Evolutionary conservation across 2,888 invertebrate genomes (phyloP).

Genomic region (Platerodrilus igneus): DNA sequence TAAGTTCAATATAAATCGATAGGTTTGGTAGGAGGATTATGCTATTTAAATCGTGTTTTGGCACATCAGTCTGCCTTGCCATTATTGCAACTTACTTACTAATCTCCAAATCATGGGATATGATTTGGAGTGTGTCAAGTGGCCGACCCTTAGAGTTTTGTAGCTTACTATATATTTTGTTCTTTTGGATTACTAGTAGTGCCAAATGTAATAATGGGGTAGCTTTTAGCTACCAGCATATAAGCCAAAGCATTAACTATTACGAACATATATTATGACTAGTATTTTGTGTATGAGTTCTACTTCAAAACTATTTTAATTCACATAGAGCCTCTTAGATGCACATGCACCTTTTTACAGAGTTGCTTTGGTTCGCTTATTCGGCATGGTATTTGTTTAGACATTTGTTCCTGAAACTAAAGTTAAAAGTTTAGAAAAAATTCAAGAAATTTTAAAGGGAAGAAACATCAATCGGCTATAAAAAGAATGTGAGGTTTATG

Average conservation of each 20-base stretch:
- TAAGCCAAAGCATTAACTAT: conserved; percentile 38
- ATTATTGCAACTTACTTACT: conserved; percentile 30
- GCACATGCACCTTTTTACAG: conserved; percentile 36
- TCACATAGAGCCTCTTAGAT: conserved; percentile 33
- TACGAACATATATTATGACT: conserved; percentile 35
- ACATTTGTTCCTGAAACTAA: conserved; percentile 39
- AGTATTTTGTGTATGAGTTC: conserved; percentile 30
- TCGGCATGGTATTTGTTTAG: conserved; percentile 34
- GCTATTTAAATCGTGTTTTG: conserved; percentile 50
- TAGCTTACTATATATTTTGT: conserved; percentile 29
- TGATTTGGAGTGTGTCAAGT: no score
- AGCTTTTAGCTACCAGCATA: conserved; percentile 36
- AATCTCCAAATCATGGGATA: conserved; percentile 14
- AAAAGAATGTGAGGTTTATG: no score
- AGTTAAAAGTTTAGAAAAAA: conserved; percentile 35
- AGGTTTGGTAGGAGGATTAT: conserved; percentile 46
- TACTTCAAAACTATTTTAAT: conserved; percentile 38
- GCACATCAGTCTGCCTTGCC: conserved; percentile 32
- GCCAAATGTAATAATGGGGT: conserved; percentile 32
- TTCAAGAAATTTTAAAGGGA: conserved; percentile 32
- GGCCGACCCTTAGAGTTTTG: conserved; percentile 32
- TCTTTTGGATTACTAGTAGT: conserved; percentile 31
- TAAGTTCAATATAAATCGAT: conserved; percentile 38
- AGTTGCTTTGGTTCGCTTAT: conserved; percentile 29
- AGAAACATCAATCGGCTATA: no score